A percentile compares a stretch with the other conserved stretches of the same genome.
phyloP scores from a whole-genome alignment of 2,888 invertebrate genomes.

The Smittia sp. region DNA sequence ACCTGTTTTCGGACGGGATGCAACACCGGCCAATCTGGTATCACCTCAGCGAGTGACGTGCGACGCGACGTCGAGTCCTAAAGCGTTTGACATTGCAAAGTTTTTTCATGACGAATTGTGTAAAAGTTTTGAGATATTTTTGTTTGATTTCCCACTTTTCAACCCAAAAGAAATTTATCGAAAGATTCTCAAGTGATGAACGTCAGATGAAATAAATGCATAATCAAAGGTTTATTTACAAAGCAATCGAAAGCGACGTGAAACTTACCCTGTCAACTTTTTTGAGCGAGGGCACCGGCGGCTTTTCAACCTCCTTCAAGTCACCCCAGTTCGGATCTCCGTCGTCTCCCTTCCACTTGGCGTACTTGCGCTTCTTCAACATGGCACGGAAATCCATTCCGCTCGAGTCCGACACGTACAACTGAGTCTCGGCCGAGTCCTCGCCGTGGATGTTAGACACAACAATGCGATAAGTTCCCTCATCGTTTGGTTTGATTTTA shows the following conservation, averaged over 20 bases:
- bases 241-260: constrained; percentile 17
- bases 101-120: background rate
- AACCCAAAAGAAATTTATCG: background rate
- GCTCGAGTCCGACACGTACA: constrained; percentile 96
- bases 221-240: constrained; percentile 33
- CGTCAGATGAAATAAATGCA: constrained; percentile 34
- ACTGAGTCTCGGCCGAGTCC: constrained; percentile 92
- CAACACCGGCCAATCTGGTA: constrained; percentile 94
- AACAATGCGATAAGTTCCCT: constrained; percentile 90
- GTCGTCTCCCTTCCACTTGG: constrained; percentile 88
- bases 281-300: constrained; percentile 80
- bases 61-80: constrained; percentile 64
- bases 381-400: constrained; percentile 99
- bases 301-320: constrained; percentile 87
- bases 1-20: constrained; percentile 67
- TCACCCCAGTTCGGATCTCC: constrained; percentile 92
- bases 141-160: background rate
- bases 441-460: constrained; percentile 92
- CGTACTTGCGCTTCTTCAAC: constrained; percentile 94
- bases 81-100: constrained; percentile 40
- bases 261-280: constrained; percentile 88
- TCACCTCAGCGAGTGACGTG: constrained; percentile 89
- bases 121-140: background rate
- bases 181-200: constrained; percentile 13
- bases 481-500: constrained; percentile 95